Percentiles rank a stretch among this genome's conserved stretches.
phyloP scores from a whole-genome alignment of 2,113 vertebrate genomes.

The Crotalus horridus region DNA sequence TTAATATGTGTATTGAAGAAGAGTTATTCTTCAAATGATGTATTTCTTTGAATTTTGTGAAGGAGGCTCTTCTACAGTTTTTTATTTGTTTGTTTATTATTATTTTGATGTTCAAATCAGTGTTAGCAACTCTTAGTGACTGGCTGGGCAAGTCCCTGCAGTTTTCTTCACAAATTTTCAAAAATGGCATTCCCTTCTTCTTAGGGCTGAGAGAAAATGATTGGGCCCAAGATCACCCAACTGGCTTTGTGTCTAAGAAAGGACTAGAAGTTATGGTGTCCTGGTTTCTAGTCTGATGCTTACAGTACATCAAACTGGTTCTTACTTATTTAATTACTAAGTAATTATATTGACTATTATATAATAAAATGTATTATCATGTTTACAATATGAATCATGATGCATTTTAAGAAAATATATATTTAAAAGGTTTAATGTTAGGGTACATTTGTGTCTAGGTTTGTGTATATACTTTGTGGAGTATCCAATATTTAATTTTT shows the following conservation, averaged over 20 bases:
- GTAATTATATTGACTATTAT: neutral
- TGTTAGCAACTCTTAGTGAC: neutral
- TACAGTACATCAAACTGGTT: neutral
- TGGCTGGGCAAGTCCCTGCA: neutral
- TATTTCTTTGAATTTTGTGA: neutral
- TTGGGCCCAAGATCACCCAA: neutral
- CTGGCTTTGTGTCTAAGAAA: neutral
- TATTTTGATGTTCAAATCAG: neutral
- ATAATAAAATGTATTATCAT: neutral
- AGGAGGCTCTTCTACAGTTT: neutral
- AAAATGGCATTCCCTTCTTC: neutral
- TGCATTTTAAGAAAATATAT: neutral
- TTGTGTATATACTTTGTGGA: neutral
- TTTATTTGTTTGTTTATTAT: neutral
- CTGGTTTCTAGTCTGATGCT: neutral
- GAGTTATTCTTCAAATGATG: neutral
- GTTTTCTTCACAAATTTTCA: neutral
- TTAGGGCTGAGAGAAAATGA: neutral
- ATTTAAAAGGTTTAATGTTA: neutral
- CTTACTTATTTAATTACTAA: neutral
- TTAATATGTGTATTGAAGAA: neutral
- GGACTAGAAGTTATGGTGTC: neutral
- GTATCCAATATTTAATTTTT: neutral
- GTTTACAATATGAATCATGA: neutral
- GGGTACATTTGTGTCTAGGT: neutral